Base-by-base conservation (phyloP, 2,113 vertebrate genomes). In the Pterocles orientalis region DNA sequence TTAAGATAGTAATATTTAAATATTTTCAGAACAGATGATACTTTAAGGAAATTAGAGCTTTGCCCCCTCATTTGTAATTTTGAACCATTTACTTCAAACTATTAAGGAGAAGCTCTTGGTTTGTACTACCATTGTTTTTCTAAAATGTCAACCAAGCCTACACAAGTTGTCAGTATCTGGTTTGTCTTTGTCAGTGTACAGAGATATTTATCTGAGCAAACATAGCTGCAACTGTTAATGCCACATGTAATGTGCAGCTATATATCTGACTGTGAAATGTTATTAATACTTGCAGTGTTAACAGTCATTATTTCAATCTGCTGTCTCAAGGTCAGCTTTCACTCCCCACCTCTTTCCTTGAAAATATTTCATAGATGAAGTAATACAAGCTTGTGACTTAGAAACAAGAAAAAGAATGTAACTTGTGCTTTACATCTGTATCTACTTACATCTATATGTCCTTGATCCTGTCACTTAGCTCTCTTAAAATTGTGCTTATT, bases 61-160 rank as follows among this genome's bases (percentile, higher is more conserved):
- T 79, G 95, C 78, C 62, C 6, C 71, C 34, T 95, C 62, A 82
- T 96, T 96, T 95, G 29, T 94, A 90, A 43, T 77, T 45, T 33
- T 90, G 82, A 96, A 75, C 60, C 31, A 56, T 97, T 94, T 97
- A 92, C 86, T 96, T 97, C 54, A 93, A 91, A 94, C 92, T 87
- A 89, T 58, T 95, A 95, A 94, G 86, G 82, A 95, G 88, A 97
- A 96, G 54, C 75, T 93, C 83, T 92, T 92, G 58, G 66, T 94
- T 97, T 97, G 86, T 94, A 80, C 68, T 95, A 78, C 90, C 43
- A 2, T 66, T 95, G 60, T 96, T 97, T 96, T 88, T 94, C 86
- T 81, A 96, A 79, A 90, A 88, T 90, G 83, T 89, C 85, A 97
- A 4, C 51, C 21, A 66, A 75, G 20, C 20, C 51, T 88, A 3